Evolutionary conservation across 2,113 vertebrate genomes (phyloP).

Genomic region (Acanthochromis polyacanthus): DNA sequence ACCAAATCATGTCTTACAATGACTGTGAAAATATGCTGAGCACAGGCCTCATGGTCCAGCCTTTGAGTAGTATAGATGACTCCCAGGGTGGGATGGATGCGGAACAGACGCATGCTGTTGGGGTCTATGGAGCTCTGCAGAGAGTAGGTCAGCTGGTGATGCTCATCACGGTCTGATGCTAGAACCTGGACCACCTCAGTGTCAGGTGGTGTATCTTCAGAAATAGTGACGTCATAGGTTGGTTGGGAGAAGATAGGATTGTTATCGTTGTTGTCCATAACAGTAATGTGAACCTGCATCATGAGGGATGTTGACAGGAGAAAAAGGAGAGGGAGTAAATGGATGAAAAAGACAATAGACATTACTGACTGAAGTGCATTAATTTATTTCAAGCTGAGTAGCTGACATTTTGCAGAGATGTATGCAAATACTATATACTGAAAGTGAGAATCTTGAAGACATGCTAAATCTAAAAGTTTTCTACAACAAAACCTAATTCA

Average conservation of each 20-base stretch:
- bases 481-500: too few species aligned
- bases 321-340: background rate
- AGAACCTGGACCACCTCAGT: constrained; percentile 94
- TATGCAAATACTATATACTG: too few species aligned
- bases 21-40: constrained; percentile 94
- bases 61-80: constrained; percentile 91
- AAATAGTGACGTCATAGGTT: constrained; percentile 91
- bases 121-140: constrained; percentile 94
- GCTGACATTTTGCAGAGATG: background rate
- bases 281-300: constrained; percentile 91
- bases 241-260: constrained; percentile 94
- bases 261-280: constrained; percentile 97
- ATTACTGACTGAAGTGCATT: background rate
- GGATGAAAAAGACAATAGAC: background rate
- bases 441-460: too few species aligned
- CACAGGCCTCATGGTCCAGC: constrained; percentile 93
- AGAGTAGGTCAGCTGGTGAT: constrained; percentile 91
- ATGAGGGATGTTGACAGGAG: constrained; percentile 32
- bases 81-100: constrained; percentile 90
- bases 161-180: constrained; percentile 94
- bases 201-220: constrained; percentile 92
- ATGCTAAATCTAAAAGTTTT: too few species aligned
- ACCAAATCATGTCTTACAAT: constrained; percentile 85
- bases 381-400: background rate
- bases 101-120: constrained; percentile 92